Percentiles rank a stretch among this genome's conserved stretches.
phyloP scores from a whole-genome alignment of 2,888 invertebrate genomes.

The Parnassius mnemosyne region DNA sequence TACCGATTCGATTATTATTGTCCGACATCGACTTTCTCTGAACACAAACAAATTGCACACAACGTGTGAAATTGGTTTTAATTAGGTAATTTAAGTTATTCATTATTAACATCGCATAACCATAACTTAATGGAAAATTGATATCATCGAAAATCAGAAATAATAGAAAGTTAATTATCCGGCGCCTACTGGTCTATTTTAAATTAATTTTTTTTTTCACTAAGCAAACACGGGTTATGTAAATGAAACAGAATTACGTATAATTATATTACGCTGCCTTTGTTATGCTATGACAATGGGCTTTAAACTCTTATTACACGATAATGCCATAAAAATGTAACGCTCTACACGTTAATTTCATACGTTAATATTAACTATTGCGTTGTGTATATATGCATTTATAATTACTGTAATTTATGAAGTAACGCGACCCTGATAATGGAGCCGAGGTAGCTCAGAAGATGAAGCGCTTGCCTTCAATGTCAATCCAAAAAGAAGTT shows the following conservation, averaged over 20 bases:
- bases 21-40: constrained; percentile 43
- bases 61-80: constrained; percentile 38
- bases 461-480: too few species aligned
- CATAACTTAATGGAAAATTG: constrained; percentile 17
- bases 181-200: constrained; percentile 3
- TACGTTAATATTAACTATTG: too few species aligned
- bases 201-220: constrained; percentile 27
- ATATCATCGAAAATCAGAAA: constrained; percentile 8
- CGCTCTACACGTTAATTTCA: background rate
- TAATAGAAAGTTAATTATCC: constrained; percentile 16
- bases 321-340: constrained; percentile 2
- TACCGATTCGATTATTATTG: constrained; percentile 51
- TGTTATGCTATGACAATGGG: constrained; percentile 44
- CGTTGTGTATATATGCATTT: too few species aligned
- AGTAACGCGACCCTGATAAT: too few species aligned
- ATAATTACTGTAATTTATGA: too few species aligned
- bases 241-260: constrained; percentile 43
- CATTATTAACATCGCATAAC: constrained; percentile 5
- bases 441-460: too few species aligned
- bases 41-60: constrained; percentile 30
- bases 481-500: too few species aligned
- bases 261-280: constrained; percentile 40
- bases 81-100: background rate
- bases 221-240: constrained; percentile 33
- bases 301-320: constrained; percentile 36